Evolutionary conservation across 2,797 vertebrate species (phyloP).

Genomic region (Ceryle rudis): DNA sequence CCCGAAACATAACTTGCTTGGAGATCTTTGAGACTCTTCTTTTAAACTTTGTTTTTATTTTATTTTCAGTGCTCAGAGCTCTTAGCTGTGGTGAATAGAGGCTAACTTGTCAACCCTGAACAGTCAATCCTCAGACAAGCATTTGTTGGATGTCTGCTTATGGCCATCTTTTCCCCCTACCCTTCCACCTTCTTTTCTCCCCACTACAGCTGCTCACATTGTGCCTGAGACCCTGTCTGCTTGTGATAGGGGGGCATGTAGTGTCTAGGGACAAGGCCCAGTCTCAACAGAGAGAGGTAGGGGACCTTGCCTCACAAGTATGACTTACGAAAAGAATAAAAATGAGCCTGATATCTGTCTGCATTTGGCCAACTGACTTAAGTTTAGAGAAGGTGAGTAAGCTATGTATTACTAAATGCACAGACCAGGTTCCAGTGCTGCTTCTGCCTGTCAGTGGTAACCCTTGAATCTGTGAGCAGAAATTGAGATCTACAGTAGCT

Average conservation of each 20-base stretch:
- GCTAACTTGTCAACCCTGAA: slow-evolving; percentile 31
- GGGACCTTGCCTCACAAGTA: not conserved
- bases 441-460: not conserved
- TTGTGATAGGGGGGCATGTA: not conserved
- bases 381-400: not conserved
- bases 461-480: not conserved
- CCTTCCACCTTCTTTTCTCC: slow-evolving; percentile 22
- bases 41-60: not conserved
- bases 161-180: not conserved
- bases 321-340: not conserved
- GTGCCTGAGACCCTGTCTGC: slow-evolving; percentile 42
- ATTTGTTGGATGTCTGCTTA: slow-evolving; percentile 18
- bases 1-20: slow-evolving; percentile 3
- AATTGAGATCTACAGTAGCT: not conserved
- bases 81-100: not conserved
- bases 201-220: not conserved
- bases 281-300: not conserved
- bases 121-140: slow-evolving; percentile 49
- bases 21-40: slow-evolving; percentile 26
- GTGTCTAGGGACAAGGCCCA: not conserved
- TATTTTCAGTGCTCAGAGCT: not conserved
- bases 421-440: not conserved
- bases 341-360: not conserved
- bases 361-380: not conserved
- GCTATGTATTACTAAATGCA: not conserved